Percentiles rank a stretch among this genome's conserved stretches.
These are phyloP conservation scores for Burhinus bistriatus DNA, from an alignment of 2,113 vertebrate species.

Conservation along the genomic window DNA sequence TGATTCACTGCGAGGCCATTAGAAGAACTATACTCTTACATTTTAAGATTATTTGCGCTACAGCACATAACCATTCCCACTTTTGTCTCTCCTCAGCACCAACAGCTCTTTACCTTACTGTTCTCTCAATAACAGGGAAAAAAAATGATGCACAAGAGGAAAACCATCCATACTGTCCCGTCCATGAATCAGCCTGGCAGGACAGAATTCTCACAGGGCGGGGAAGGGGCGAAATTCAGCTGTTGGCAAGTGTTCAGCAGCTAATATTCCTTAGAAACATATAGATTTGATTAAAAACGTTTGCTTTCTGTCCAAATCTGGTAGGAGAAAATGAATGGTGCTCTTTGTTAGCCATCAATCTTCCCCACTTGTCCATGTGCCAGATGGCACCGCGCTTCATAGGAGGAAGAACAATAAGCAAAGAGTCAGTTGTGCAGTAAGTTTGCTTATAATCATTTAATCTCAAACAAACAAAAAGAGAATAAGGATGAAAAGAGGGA, in stretches of 20 bases:
- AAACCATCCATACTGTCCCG: neutral
- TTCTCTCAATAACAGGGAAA: neutral
- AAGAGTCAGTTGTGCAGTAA: constrained; percentile 43
- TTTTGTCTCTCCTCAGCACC: neutral
- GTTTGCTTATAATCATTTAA: constrained; percentile 34
- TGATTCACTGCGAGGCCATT: constrained; percentile 21
- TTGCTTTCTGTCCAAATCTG: constrained; percentile 60
- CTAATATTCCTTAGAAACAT: constrained; percentile 58
- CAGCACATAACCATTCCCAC: neutral
- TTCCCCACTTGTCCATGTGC: constrained; percentile 57
- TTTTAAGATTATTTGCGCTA: neutral
- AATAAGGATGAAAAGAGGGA: neutral
- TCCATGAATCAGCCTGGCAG: constrained; percentile 6
- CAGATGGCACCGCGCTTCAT: constrained; percentile 42
- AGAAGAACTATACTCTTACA: neutral
- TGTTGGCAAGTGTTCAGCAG: constrained; percentile 47
- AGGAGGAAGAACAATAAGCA: constrained; percentile 46
- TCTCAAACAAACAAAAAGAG: constrained; percentile 23
- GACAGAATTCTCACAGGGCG: neutral
- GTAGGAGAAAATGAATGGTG: constrained; percentile 52
- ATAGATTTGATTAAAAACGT: constrained; percentile 70
- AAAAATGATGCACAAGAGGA: neutral
- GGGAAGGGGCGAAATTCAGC: neutral
- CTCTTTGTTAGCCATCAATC: constrained; percentile 56
- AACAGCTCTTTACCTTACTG: neutral